These are phyloP conservation scores for Lepidocyrtinus sp. DNA, from an alignment of 2,888 invertebrate genomes.

Conservation along the genomic window DNA sequence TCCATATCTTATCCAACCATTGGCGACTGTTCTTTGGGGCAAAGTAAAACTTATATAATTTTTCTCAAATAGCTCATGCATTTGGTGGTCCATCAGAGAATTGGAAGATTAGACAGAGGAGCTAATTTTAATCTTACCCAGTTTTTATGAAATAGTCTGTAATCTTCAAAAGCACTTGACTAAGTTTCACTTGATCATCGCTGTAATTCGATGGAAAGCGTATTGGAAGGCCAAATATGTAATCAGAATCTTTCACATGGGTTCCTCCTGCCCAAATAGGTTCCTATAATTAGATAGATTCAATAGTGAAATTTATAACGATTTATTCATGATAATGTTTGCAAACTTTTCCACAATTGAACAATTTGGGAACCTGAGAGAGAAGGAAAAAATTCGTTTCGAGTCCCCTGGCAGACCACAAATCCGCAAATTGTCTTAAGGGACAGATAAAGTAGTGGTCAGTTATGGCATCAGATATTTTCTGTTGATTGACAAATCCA, in stretches of 20 bases:
- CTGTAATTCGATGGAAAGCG: constrained; percentile 22
- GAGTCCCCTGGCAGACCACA: constrained; percentile 58
- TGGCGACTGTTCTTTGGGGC: too few relatives aligned
- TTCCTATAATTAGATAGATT: constrained; percentile 53
- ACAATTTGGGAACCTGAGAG: constrained; percentile 37
- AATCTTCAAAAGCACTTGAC: constrained; percentile 38
- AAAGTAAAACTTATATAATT: too few relatives aligned
- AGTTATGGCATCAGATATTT: constrained; percentile 42
- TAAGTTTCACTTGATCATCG: constrained; percentile 44
- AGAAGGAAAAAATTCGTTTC: constrained; percentile 51
- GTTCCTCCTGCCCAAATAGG: constrained; percentile 63
- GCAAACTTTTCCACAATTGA: not conserved
- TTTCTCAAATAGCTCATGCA: constrained; percentile 33
- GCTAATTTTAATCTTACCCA: too few relatives aligned
- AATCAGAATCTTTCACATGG: constrained; percentile 61
- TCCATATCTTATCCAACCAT: constrained; percentile 54
- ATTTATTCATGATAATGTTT: not conserved
- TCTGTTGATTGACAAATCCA: constrained; percentile 51
- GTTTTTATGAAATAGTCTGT: constrained; percentile 36
- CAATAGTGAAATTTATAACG: constrained; percentile 31
- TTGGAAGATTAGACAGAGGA: too few relatives aligned
- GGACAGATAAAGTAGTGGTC: constrained; percentile 57
- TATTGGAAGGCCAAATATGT: constrained; percentile 54
- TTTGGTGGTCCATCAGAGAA: not conserved
- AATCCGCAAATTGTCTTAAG: constrained; percentile 51